These are phyloP conservation scores for Trichoplusia ni DNA, from an alignment of 1,140 invertebrate species.

Conservation along the genomic window DNA sequence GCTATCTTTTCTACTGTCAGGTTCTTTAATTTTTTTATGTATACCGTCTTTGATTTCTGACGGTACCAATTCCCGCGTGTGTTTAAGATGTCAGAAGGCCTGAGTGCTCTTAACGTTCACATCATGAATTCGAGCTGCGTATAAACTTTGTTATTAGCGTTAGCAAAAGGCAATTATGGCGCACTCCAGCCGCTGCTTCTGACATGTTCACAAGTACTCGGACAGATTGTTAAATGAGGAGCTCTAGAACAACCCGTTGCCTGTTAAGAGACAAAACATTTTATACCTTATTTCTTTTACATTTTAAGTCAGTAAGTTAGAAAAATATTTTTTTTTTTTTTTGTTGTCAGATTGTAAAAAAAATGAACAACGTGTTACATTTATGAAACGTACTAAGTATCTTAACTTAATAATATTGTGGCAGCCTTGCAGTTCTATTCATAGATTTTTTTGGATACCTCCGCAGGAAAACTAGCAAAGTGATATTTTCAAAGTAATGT, in stretches of 20 bases:
- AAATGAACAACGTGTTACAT: background rate
- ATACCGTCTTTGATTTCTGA: too few relatives aligned
- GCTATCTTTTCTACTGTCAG: too few relatives aligned
- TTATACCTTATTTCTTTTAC: background rate
- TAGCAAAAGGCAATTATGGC: constrained; percentile 21
- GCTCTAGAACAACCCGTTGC: background rate
- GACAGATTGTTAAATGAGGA: background rate
- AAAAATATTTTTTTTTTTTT: too few relatives aligned
- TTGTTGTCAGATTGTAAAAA: background rate
- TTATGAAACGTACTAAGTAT: too few relatives aligned
- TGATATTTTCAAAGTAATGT: too few relatives aligned
- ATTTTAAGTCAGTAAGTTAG: too few relatives aligned
- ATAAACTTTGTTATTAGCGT: constrained; percentile 32
- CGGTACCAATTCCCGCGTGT: background rate
- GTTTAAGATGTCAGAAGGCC: constrained; percentile 18
- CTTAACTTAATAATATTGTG: too few relatives aligned
- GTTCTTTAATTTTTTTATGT: too few relatives aligned
- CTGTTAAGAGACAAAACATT: constrained; percentile 1
- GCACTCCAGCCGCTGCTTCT: background rate
- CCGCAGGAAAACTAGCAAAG: too few relatives aligned
- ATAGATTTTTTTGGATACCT: too few relatives aligned
- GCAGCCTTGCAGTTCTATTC: too few relatives aligned
- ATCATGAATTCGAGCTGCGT: constrained; percentile 17
- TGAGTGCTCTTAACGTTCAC: constrained; percentile 28
- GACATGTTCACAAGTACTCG: background rate